Evolutionary conservation across 2,113 vertebrate species (phyloP).

Genomic region (Grantiella picta): DNA sequence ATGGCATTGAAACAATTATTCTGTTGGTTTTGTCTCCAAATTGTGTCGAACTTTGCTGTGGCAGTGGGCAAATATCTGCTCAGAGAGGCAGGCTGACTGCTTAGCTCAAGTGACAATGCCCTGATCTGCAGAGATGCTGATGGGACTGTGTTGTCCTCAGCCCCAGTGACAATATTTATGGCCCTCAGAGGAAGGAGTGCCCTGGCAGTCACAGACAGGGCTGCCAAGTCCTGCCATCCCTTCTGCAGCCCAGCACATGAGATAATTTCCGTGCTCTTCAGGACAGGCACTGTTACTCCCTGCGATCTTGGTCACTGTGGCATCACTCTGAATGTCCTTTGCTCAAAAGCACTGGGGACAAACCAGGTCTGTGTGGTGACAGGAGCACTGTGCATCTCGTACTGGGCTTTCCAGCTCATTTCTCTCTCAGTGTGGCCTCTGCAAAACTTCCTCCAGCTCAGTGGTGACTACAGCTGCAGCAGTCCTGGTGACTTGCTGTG

Average conservation of each 20-base stretch:
- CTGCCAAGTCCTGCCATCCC: neutral
- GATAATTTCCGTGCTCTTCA: neutral
- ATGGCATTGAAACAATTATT: neutral
- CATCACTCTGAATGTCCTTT: neutral
- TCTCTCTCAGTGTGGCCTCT: neutral
- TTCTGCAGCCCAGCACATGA: neutral
- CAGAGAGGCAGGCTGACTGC: neutral
- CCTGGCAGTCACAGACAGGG: rapidly evolving
- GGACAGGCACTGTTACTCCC: neutral
- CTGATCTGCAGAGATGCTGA: neutral
- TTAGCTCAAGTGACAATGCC: neutral
- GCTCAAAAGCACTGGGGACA: neutral
- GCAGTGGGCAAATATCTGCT: neutral
- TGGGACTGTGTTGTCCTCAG: neutral
- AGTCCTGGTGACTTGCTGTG: neutral
- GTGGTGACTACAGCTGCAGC: neutral
- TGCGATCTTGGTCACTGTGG: neutral
- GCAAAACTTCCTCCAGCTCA: neutral
- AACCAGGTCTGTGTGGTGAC: neutral
- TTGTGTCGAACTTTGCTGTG: neutral
- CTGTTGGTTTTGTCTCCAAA: neutral
- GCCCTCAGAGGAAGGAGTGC: neutral
- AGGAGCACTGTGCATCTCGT: neutral
- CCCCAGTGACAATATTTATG: neutral
- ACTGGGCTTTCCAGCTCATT: neutral